Percentiles rank a stretch among this genome's conserved stretches.
phyloP scores from a whole-genome alignment of 2,888 invertebrate genomes.

The Microplitis deprimator region DNA sequence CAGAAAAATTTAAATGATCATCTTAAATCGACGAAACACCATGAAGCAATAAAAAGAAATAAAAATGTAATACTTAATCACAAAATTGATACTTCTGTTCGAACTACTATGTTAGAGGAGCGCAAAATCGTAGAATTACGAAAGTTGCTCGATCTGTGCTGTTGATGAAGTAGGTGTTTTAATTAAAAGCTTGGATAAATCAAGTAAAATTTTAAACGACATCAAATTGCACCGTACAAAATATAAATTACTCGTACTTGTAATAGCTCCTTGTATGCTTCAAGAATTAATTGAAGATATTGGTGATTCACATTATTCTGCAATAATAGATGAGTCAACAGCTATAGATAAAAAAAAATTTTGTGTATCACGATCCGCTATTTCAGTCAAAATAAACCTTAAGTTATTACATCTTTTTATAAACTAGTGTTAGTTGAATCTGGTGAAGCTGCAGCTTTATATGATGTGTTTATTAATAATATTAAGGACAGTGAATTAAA shows the following conservation, averaged over 20 bases:
- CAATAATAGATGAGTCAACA: constrained; percentile 58
- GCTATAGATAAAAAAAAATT: constrained; percentile 47
- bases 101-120: neutral
- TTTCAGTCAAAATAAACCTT: constrained; percentile 39
- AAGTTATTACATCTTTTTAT: constrained; percentile 48
- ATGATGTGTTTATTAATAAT: constrained; percentile 37
- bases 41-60: neutral
- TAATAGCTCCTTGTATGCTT: constrained; percentile 55
- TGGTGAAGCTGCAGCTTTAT: constrained; percentile 46
- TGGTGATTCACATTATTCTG: constrained; percentile 54
- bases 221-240: constrained; percentile 53
- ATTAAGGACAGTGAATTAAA: constrained; percentile 46
- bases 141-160: neutral
- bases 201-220: neutral
- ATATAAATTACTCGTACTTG: constrained; percentile 56
- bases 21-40: neutral
- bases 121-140: neutral
- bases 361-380: constrained; percentile 48
- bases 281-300: constrained; percentile 56
- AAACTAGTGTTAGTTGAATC: constrained; percentile 43
- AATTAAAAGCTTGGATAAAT: neutral
- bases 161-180: neutral
- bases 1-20: neutral
- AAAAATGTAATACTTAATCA: neutral
- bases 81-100: neutral